Evolutionary conservation across 2,113 vertebrate species (phyloP).

Genomic region (Pampusana beccarii): DNA sequence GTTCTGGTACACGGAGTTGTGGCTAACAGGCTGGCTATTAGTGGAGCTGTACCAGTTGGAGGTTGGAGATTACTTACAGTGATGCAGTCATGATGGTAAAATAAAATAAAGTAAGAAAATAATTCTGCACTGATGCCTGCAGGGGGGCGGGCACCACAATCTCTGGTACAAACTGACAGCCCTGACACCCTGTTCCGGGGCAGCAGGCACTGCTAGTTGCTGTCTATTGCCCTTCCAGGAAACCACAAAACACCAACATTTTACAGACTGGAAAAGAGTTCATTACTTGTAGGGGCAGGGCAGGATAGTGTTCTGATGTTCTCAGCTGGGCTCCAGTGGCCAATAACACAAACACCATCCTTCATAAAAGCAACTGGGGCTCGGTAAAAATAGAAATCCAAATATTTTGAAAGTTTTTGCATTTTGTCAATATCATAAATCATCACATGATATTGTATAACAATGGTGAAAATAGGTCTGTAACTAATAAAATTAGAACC

Average conservation of each 20-base stretch:
- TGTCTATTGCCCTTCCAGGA: not conserved
- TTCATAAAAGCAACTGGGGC: not conserved
- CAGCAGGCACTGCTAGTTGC: not conserved
- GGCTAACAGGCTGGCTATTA: not conserved
- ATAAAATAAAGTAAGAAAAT: not conserved
- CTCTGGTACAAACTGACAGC: not conserved
- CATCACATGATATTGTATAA: not conserved
- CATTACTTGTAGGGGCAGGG: slow-evolving; percentile 8
- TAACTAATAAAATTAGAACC: not conserved
- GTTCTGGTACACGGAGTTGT: not conserved
- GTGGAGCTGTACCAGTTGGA: not conserved
- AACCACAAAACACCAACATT: not conserved
- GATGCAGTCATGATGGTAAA: not conserved
- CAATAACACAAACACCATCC: not conserved
- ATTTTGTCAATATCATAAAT: not conserved
- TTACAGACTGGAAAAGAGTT: not conserved
- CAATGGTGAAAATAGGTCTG: not conserved
- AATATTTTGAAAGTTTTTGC: not conserved
- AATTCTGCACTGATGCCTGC: not conserved
- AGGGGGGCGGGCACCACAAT: not conserved
- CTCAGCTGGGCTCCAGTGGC: not conserved
- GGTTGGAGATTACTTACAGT: not conserved
- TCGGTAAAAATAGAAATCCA: slow-evolving; percentile 36
- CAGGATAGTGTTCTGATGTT: not conserved
- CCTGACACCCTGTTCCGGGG: not conserved